Base-by-base conservation (phyloP, 1,140 invertebrate species). In the Cecropterus lyciades region DNA sequence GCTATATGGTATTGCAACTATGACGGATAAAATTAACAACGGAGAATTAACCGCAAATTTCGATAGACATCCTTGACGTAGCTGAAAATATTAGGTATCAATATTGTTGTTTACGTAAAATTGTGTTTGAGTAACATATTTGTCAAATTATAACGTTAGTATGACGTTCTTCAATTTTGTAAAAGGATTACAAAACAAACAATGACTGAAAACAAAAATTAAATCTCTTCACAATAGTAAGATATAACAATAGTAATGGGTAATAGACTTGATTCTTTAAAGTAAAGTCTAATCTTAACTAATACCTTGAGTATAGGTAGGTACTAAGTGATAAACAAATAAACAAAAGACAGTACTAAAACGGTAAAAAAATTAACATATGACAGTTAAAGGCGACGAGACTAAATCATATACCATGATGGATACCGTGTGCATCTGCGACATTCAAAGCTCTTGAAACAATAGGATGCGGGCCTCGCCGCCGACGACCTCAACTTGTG, bases 401-500 rank as follows among this genome's bases (percentile, higher is more conserved):
- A 70, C 65, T 72, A 63, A 75, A 14, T 78, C 75, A 72, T 67
- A 43, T 64, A 51, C 33, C 37, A 51, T 51, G 37, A 59, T 68
- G 52, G 30, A 11, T 30, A 65, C 72, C 65, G 68, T 59, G 69
- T 67, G 63, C 65, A 65, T 17, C 56, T 51, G 57, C 65, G 80
- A 72, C 69, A 74, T 69, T 73, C 56, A 78, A 80, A 82, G 72
- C 64, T 78, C 72, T 79, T 67, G 74, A 77, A 81, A 85, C 80
- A 87, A 87, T 76, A 73, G 82, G 79, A 87, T 91, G 86, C 88
- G 85, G 85, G 86, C 65, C 67, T 40, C 37, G 33, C 10, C 59
- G 46, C 30, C 49, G 33, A 40, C 60, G 67, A 17, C 67, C 77
- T 74, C 67, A 40, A 72, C 67, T 70, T 59, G 59, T 55, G 65